phyloP scores from a whole-genome alignment of 2,113 vertebrate genomes.

The Sphaerodactylus townsendi region DNA sequence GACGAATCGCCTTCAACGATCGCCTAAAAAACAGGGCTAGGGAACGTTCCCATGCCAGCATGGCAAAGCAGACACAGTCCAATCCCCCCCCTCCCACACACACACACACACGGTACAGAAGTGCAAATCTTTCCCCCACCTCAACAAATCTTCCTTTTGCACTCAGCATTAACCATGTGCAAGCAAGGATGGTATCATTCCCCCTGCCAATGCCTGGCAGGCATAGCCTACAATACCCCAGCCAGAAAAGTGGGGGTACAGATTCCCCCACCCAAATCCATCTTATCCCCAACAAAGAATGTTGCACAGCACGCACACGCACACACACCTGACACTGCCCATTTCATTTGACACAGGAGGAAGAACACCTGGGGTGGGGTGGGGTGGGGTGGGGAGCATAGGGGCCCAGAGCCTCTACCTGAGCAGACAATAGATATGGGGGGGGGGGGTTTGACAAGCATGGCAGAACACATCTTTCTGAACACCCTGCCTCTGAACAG shows the following conservation, averaged over 20 bases:
- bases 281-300: neutral
- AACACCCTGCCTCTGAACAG: neutral
- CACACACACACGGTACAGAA: no score
- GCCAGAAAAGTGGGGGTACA: neutral
- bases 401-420: neutral
- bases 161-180: neutral
- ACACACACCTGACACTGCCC: no score
- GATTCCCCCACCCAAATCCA: neutral
- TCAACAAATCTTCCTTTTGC: neutral
- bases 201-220: neutral
- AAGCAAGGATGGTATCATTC: neutral
- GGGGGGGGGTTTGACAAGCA: neutral
- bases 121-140: neutral
- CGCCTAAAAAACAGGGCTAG: neutral
- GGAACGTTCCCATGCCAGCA: neutral
- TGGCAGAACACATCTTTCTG: no score
- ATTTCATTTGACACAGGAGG: neutral
- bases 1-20: neutral
- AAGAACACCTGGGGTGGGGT: neutral
- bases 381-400: no score
- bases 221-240: neutral
- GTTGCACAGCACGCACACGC: neutral
- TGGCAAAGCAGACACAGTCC: neutral
- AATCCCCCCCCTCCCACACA: no score
- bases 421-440: neutral